Percentiles rank a stretch among this genome's conserved stretches.
These are phyloP conservation scores for Plutomurus gul DNA, from an alignment of 1,140 invertebrate genomes.

Conservation along the genomic window DNA sequence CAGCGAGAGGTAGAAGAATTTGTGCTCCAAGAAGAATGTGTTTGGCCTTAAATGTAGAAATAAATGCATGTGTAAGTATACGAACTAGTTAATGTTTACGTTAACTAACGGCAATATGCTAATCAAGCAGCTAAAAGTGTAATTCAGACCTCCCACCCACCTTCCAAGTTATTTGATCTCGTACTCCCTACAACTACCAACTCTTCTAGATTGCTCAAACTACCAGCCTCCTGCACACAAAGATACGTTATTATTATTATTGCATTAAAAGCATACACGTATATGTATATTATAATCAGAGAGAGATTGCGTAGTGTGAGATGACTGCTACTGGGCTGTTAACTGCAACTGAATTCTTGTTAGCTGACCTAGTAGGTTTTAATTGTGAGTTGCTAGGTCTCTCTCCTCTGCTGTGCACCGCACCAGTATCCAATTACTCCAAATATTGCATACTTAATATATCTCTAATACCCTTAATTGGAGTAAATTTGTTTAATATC, in stretches of 20 bases:
- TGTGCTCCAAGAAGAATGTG: background rate
- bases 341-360: too few species aligned
- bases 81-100: background rate
- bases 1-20: background rate
- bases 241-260: background rate
- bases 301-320: too few species aligned
- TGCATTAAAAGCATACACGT: too few species aligned
- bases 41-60: background rate
- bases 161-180: slow-evolving; percentile 6
- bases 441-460: background rate
- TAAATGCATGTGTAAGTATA: background rate
- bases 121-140: background rate
- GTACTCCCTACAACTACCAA: background rate
- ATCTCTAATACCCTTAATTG: background rate
- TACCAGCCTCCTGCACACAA: background rate
- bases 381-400: too few species aligned
- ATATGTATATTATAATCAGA: too few species aligned
- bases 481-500: too few species aligned
- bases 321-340: too few species aligned
- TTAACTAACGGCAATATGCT: background rate
- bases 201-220: background rate
- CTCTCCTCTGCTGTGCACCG: too few species aligned
- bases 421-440: background rate
- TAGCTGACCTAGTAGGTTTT: too few species aligned
- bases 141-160: background rate